These are phyloP conservation scores for Nomada lathburiana DNA, from an alignment of 2,888 invertebrate species.

Conservation along the genomic window DNA sequence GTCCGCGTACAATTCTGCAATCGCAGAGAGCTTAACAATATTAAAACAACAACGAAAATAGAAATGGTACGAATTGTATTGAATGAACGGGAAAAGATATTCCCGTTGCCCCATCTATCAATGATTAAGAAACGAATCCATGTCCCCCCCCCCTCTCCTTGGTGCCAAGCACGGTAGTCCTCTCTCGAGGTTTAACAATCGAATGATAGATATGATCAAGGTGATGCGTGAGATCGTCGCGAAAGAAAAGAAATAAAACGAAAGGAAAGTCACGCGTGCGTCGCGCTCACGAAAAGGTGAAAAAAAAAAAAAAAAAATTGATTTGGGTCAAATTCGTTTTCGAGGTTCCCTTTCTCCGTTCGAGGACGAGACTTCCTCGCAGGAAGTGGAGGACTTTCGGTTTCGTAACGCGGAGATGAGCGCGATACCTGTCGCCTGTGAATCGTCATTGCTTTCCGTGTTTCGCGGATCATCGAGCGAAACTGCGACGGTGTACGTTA, in stretches of 20 bases:
- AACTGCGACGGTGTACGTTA: background rate
- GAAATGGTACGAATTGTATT: no score
- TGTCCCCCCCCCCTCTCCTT: no score
- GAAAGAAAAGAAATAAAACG: slow-evolving; percentile 14
- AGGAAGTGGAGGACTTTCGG: slow-evolving; percentile 65
- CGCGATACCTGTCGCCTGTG: slow-evolving; percentile 15
- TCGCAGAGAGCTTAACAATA: no score
- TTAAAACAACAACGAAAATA: no score
- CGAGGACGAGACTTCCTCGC: slow-evolving; percentile 55
- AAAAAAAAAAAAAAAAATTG: slow-evolving; percentile 35
- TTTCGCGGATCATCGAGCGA: slow-evolving; percentile 8
- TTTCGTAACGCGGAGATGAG: slow-evolving; percentile 63
- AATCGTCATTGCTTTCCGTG: slow-evolving; percentile 10
- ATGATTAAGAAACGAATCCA: no score
- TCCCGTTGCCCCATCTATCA: no score
- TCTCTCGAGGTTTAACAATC: no score
- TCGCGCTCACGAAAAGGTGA: background rate
- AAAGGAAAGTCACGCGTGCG: slow-evolving; percentile 48
- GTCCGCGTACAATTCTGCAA: no score
- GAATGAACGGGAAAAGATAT: no score
- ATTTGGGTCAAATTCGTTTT: slow-evolving; percentile 70
- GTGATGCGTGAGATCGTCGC: no score
- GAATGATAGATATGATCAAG: no score
- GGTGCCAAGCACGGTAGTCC: no score
- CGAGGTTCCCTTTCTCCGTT: slow-evolving; percentile 63